Base-by-base conservation (phyloP, 1,140 invertebrate genomes). In the Drosophila dunni region DNA sequence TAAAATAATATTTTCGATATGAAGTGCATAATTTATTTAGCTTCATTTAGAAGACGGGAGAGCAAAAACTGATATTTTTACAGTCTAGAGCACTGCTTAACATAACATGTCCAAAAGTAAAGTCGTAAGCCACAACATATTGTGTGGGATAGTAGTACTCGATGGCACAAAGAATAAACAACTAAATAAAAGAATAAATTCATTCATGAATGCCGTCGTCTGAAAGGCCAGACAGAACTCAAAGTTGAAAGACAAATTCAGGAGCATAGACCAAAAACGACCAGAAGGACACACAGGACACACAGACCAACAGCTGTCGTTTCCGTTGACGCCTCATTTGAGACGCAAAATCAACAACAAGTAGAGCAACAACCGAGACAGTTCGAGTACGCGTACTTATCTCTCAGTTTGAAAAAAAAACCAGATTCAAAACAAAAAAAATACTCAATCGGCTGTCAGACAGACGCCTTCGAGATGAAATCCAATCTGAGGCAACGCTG, bases 401-500 rank as follows among this genome's bases (percentile, higher is more conserved):
- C 44, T 73, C 17, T 7, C 24, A 74, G 56, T 29, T 24, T 4
- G 24, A 29, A 48, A 34, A 24, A 57, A 74, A 74, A 61, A 45
- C n/a, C n/a, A 29, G 4, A 36, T 3, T 53, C 64, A 68, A 66
- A 29, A 29, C 24, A 48, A 34, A 24, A 57, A 74, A 74, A 61
- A 45, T 67, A 38, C 6, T 53, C 64, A 68, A 66, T 69, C 58
- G 72, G 58, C 57, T 62, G 69, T 61, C 65, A 62, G 58, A 57
- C 58, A 62, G 58, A 57, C 66, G 24, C 36, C 24, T 17, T 8
- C 10, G 24, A 15, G 53, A 40, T 56, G 58, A 56, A 62, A 69
- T 56, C 58, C 66, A 75, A 75, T 75, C 72, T 70, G 50, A 57
- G 36, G 57, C 40, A 50, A 34, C 34, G 72, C 58, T 63, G 50